Evolutionary conservation across 2,113 vertebrate genomes (phyloP).

Genomic region (Mormoops blainvillei): DNA sequence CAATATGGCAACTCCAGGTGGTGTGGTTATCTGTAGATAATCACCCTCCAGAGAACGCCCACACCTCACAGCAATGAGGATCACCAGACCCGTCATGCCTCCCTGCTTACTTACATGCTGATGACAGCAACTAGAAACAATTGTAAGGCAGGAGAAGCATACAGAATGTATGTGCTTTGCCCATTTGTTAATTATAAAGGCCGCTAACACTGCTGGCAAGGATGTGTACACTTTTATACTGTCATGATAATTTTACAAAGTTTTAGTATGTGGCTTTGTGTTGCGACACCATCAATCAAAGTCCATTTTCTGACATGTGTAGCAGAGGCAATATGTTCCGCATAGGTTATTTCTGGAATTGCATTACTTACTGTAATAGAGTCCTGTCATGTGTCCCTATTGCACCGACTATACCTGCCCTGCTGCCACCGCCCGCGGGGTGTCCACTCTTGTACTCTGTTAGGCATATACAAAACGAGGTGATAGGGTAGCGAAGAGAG

Average conservation of each 20-base stretch:
- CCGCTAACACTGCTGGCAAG: conserved; percentile 49
- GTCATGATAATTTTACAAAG: conserved; percentile 82
- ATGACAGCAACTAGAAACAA: conserved; percentile 69
- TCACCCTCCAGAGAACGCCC: conserved; percentile 54
- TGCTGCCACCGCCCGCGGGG: conserved; percentile 44
- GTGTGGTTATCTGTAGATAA: conserved; percentile 73
- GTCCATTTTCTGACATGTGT: conserved; percentile 77
- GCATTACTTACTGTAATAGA: conserved; percentile 80
- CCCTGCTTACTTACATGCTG: conserved; percentile 62
- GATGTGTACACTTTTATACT: conserved; percentile 60
- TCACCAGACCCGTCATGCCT: conserved; percentile 37
- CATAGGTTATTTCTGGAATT: conserved; percentile 82
- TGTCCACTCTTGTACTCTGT: conserved; percentile 50
- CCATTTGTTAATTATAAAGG: conserved; percentile 77
- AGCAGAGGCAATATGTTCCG: conserved; percentile 81
- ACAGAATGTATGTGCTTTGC: conserved; percentile 69
- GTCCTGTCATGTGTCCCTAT: conserved; percentile 68
- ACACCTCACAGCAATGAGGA: conserved; percentile 61
- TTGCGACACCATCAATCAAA: conserved; percentile 80
- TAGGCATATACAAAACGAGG: conserved; percentile 57
- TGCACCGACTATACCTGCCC: conserved; percentile 68
- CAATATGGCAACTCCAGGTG: conserved; percentile 78
- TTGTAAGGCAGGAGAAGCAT: conserved; percentile 57
- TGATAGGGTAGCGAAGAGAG: background rate
- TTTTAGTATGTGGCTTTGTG: conserved; percentile 79